Base-by-base conservation (phyloP, 2,888 invertebrate genomes). In the Acrobasis suavella region DNA sequence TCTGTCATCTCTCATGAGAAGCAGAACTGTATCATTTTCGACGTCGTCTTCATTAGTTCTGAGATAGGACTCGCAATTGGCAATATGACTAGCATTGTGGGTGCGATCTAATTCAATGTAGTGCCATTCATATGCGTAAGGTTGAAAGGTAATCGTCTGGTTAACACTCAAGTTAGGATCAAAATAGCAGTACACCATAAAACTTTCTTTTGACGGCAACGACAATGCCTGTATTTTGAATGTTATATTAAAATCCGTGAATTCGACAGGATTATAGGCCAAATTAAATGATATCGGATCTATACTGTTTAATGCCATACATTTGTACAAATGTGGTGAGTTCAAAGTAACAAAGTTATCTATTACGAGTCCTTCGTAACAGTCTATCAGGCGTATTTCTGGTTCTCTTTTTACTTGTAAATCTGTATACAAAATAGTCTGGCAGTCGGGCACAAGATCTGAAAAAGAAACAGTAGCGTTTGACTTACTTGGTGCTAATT, bases 361-460 rank as follows among this genome's bases (percentile, higher is more conserved):
- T 37, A 88, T 66, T 10, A 73, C 77, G 10, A 87, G 70, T 22
- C 77, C 80, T 60, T 75, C 71, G 65, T 85, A 86, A 62, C 89
- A 90, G 65, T 88, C 83, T 58, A 86, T 80, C n/a, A 87, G 70
- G 37, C 77, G 72, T 10, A 89, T 85, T 9, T 91, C 75, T 14
- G 83, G 87, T 42, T 85, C 88, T 67, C 79, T 85, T 75, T 93
- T 93, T 12, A 95, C 89, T 75, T 94, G 93, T 74, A 95, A 86
- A 80, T 95, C 95, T 56, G 95, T 94, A 70, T 95, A 92, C 42
- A 95, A 79, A 64, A 95, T 86, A 5, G 95, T 95, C 67, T 94
- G 94, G 76, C 95, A 95, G 56, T 94, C 92, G 16, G 94, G 93
- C 12, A 94, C 93, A 58, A 96, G 89, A 73, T 96, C 96, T 96